Evolutionary conservation across 37 sponge, comb jelly and placozoan species (phyloP).

Genomic region (Aplysina aerophoba): DNA sequence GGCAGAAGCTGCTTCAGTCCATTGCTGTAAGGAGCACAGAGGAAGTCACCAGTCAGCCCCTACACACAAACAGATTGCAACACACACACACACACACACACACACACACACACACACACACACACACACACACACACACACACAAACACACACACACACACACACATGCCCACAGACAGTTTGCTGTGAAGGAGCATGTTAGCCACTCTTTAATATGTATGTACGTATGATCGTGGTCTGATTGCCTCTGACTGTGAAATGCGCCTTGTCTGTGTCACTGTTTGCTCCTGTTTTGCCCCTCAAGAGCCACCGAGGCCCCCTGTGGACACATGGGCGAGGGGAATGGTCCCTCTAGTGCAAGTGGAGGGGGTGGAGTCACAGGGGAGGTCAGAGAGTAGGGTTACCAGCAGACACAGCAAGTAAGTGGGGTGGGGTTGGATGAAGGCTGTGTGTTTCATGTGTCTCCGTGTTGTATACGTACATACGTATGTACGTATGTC

Average conservation of each 20-base stretch:
- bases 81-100: too few species aligned
- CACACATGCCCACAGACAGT: too few species aligned
- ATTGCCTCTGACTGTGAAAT: not conserved
- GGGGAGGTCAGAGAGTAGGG: too few species aligned
- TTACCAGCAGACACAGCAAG: too few species aligned
- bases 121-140: too few species aligned
- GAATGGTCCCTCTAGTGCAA: conserved; percentile 49
- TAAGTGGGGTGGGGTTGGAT: not conserved
- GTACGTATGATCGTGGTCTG: too few species aligned
- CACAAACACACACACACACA: too few species aligned
- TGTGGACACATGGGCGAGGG: conserved; percentile 81
- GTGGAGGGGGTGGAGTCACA: not conserved
- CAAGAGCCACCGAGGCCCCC: conserved; percentile 60
- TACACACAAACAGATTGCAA: too few species aligned
- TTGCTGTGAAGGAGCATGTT: too few species aligned
- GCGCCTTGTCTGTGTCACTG: not conserved
- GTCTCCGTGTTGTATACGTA: not conserved
- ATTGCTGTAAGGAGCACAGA: conserved; percentile 46
- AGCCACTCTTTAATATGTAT: not conserved
- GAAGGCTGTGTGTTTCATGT: not conserved
- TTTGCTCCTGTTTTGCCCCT: not conserved
- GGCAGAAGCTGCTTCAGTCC: conserved; percentile 40
- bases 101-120: too few species aligned
- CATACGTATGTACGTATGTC: conserved; percentile 51
- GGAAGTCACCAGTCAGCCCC: too few species aligned